Conservation (phyloP, 2,888 invertebrate genomes). For the Zeuzera pyrina region DNA sequence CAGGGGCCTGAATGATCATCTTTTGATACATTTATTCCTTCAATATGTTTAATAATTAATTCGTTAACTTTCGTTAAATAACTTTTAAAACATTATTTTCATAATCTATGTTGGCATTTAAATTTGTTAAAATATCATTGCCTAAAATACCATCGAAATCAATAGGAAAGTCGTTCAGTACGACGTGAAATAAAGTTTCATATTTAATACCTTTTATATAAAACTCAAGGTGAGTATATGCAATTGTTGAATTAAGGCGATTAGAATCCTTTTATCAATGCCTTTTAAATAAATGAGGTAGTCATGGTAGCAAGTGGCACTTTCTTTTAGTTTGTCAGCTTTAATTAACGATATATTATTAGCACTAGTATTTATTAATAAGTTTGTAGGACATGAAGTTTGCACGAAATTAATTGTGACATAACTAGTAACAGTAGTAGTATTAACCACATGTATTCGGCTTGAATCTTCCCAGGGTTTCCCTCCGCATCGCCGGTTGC, state of each 20-base stretch:
- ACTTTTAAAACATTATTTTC: conserved; percentile 8
- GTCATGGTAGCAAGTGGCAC: conserved; percentile 8
- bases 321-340: conserved; percentile 3
- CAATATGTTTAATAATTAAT: background rate
- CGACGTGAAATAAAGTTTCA: conserved; percentile 10
- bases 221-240: conserved; percentile 9
- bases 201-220: conserved; percentile 8
- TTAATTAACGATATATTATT: conserved; percentile 13
- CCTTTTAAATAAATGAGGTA: conserved; percentile 12
- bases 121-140: conserved; percentile 12
- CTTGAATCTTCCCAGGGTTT: conserved; percentile 7
- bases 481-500: conserved; percentile 10
- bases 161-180: conserved; percentile 15
- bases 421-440: conserved; percentile 10
- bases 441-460: conserved; percentile 11
- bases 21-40: background rate
- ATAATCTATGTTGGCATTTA: conserved; percentile 11
- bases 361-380: conserved; percentile 15
- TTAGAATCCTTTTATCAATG: conserved; percentile 13
- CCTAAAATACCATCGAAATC: conserved; percentile 14
- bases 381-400: conserved; percentile 8
- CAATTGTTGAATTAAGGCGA: conserved; percentile 11
- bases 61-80: background rate
- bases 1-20: background rate
- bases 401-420: conserved; percentile 5